phyloP scores from a whole-genome alignment of 2,888 invertebrate genomes.

The Lasioglossum calceatum region DNA sequence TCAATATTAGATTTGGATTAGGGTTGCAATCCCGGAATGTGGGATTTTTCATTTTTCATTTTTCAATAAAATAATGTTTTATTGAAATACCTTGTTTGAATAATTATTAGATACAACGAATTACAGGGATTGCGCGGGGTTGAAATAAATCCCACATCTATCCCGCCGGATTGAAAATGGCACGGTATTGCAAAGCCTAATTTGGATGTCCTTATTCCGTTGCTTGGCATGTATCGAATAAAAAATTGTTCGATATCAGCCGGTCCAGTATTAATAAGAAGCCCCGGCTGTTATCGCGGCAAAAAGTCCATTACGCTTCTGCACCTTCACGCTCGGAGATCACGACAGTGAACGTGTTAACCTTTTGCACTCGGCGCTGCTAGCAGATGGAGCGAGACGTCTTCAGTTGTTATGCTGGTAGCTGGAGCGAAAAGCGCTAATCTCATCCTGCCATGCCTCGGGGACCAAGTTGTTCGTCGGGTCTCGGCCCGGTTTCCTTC shows the following conservation, averaged over 20 bases:
- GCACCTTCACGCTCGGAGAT: slow-evolving; percentile 1
- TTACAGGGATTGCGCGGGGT: no score
- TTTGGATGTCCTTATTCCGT: neutral
- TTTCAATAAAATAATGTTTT: no score
- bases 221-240: neutral
- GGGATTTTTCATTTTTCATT: no score
- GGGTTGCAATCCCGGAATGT: no score
- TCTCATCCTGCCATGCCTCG: neutral
- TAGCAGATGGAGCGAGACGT: neutral
- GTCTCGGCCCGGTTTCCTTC: slow-evolving; percentile 29
- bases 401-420: neutral
- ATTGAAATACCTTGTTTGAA: no score
- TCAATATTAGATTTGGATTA: no score
- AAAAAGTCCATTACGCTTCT: neutral
- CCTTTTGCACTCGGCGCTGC: neutral
- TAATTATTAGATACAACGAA: no score
- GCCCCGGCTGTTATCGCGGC: neutral
- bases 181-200: no score
- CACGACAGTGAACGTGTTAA: slow-evolving; percentile 10
- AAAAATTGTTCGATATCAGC: neutral
- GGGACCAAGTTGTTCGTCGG: neutral
- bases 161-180: no score
- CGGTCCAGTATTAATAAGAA: neutral
- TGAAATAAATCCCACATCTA: no score
- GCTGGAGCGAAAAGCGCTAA: neutral